A percentile compares a stretch with the other conserved stretches of the same genome.
These are phyloP conservation scores for Taurulus bubalis DNA, from an alignment of 2,113 vertebrate species.

Conservation along the genomic window DNA sequence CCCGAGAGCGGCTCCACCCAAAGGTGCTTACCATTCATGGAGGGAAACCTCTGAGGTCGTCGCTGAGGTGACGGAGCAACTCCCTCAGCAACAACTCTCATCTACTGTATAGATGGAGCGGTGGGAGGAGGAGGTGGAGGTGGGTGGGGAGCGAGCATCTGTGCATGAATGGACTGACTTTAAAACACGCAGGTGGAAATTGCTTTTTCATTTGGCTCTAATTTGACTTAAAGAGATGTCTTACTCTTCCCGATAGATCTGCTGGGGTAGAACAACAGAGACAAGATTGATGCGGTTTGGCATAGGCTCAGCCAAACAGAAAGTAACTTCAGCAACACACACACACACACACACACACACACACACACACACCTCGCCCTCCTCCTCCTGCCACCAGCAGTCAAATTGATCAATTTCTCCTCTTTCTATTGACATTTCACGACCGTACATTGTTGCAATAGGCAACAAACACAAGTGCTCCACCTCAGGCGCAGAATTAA, in stretches of 20 bases:
- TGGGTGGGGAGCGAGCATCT: background rate
- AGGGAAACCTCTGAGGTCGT: conserved; percentile 46
- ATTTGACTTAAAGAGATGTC: conserved; percentile 42
- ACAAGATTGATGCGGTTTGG: background rate
- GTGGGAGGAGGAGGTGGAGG: fast-evolving
- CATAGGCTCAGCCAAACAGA: conserved; percentile 18
- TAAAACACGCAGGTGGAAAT: conserved; percentile 31
- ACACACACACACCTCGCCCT: no score
- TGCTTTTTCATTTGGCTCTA: conserved; percentile 42
- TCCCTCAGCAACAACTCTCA: conserved; percentile 52
- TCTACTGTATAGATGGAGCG: conserved; percentile 29
- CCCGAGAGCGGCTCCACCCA: conserved; percentile 30
- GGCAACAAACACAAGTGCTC: conserved; percentile 36
- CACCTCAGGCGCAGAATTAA: conserved; percentile 46
- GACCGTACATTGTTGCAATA: conserved; percentile 41
- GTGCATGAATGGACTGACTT: conserved; percentile 14
- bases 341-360: no score
- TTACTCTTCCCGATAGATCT: conserved; percentile 40
- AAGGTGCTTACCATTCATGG: conserved; percentile 71
- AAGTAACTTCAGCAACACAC: conserved; percentile 27
- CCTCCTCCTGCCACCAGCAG: background rate
- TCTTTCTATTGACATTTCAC: conserved; percentile 43
- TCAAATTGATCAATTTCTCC: conserved; percentile 43
- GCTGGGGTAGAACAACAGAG: conserved; percentile 12
- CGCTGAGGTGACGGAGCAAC: conserved; percentile 40